These are phyloP conservation scores for Exocentrus adspersus DNA, from an alignment of 2,888 invertebrate genomes.

Conservation along the genomic window DNA sequence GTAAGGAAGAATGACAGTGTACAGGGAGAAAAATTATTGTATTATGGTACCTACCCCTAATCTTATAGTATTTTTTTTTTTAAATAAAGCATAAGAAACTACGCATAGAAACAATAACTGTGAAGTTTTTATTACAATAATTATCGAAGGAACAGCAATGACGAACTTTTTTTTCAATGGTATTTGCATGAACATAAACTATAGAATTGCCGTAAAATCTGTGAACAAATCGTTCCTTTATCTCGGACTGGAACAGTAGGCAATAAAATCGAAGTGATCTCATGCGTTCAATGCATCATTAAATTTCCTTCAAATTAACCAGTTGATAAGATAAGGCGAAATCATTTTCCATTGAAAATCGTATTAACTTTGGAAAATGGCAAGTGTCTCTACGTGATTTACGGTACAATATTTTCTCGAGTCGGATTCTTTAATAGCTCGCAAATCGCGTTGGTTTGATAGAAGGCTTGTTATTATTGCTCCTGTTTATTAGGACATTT, in stretches of 20 bases:
- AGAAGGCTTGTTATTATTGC: conserved; percentile 12
- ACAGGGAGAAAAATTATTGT: too few relatives aligned
- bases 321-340: conserved; percentile 10
- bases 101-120: too few relatives aligned
- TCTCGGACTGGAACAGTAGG: background rate
- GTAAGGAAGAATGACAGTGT: too few relatives aligned
- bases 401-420: conserved; percentile 10
- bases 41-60: too few relatives aligned
- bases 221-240: background rate
- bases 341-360: conserved; percentile 21
- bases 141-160: too few relatives aligned
- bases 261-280: conserved; percentile 1
- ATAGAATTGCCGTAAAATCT: background rate
- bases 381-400: conserved; percentile 27
- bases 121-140: too few relatives aligned
- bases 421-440: conserved; percentile 22
- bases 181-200: background rate
- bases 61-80: too few relatives aligned
- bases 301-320: conserved; percentile 29
- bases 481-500: conserved; percentile 13
- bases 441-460: conserved; percentile 26
- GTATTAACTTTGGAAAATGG: conserved; percentile 12
- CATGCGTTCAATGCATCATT: conserved; percentile 24
- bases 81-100: too few relatives aligned
- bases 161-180: background rate